Conservation (phyloP, 2,888 invertebrate species). For the Chymomyza caudatula region DNA sequence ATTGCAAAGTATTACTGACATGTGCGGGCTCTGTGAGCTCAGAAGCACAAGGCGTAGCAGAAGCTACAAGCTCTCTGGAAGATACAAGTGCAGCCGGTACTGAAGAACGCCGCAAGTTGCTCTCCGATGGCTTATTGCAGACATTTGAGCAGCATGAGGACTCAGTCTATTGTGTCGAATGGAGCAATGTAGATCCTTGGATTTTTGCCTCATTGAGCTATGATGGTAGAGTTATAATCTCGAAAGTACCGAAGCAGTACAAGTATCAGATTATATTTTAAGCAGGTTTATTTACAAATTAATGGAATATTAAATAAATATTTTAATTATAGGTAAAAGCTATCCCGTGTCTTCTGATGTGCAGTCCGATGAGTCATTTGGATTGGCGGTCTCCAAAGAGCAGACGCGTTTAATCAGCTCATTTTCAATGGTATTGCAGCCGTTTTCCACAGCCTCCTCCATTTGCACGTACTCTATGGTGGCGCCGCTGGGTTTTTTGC, state of each 20-base stretch:
- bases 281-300: conserved; percentile 40
- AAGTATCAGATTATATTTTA: conserved; percentile 95
- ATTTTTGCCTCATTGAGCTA: conserved; percentile 97
- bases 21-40: conserved; percentile 93
- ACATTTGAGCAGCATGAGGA: conserved; percentile 98
- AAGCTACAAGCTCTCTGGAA: conserved; percentile 23
- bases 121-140: conserved; percentile 91
- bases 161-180: conserved; percentile 97
- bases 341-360: conserved; percentile 81
- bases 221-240: conserved; percentile 95
- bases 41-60: conserved; percentile 78
- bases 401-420: conserved; percentile 78
- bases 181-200: conserved; percentile 99
- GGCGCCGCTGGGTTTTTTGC: conserved; percentile 54
- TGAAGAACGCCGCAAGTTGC: conserved; percentile 60
- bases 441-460: conserved; percentile 78
- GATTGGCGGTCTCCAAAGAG: conserved; percentile 83
- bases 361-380: conserved; percentile 83
- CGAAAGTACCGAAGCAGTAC: conserved; percentile 93
- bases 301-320: neutral
- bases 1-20: conserved; percentile 93
- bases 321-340: conserved; percentile 5
- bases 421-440: conserved; percentile 75
- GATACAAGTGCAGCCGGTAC: conserved; percentile 1
- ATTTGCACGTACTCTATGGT: conserved; percentile 78